Evolutionary conservation across 1,140 invertebrate genomes (phyloP).

Genomic region (Procambarus virginalis): DNA sequence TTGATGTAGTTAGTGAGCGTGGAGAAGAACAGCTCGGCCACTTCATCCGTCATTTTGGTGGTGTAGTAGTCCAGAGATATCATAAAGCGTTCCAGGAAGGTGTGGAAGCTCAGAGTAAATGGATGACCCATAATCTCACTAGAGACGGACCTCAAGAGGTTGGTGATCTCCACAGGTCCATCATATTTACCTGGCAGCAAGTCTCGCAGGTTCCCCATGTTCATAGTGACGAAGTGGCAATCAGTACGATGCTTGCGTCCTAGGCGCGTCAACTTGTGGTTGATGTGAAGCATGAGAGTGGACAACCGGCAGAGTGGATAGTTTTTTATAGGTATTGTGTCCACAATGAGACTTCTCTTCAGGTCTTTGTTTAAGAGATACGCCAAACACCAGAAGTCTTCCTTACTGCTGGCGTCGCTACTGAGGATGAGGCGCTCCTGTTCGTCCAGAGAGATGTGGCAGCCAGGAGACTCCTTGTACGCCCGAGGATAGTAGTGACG

Average conservation of each 20-base stretch:
- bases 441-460: constrained; percentile 8
- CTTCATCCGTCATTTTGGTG: constrained; percentile 55
- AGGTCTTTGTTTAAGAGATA: constrained; percentile 10
- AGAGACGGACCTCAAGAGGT: constrained; percentile 26
- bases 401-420: background rate
- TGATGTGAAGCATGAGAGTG: constrained; percentile 32
- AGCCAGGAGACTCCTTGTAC: constrained; percentile 39
- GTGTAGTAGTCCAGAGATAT: constrained; percentile 59
- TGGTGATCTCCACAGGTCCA: constrained; percentile 43
- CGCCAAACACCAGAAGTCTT: constrained; percentile 50
- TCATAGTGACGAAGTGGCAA: constrained; percentile 31
- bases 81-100: constrained; percentile 40
- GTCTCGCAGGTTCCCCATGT: constrained; percentile 58
- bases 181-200: constrained; percentile 6
- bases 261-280: constrained; percentile 29
- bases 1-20: background rate
- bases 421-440: background rate
- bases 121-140: constrained; percentile 23
- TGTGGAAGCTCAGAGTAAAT: constrained; percentile 43
- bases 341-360: constrained; percentile 16
- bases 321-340: constrained; percentile 12
- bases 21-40: constrained; percentile 17
- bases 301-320: constrained; percentile 16
- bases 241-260: constrained; percentile 16
- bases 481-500: constrained; percentile 19